phyloP scores from a whole-genome alignment of 2,888 invertebrate genomes.

The Tromatobia lineatoria region DNA sequence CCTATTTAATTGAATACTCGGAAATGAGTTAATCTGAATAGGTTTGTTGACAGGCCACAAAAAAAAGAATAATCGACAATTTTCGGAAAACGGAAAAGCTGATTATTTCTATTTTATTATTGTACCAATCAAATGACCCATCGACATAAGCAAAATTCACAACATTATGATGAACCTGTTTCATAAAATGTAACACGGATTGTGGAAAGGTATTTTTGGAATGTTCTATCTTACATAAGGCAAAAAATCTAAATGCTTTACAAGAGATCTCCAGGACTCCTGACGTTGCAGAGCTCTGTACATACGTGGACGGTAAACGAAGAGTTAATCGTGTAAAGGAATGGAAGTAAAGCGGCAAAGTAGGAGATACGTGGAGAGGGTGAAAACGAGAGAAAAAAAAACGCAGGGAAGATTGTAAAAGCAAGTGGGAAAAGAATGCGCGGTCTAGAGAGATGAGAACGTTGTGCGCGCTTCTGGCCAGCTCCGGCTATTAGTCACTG shows the following conservation, averaged over 20 bases:
- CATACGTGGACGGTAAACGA: neutral
- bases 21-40: no score
- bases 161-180: neutral
- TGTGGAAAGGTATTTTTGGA: neutral
- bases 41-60: no score
- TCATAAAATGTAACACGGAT: neutral
- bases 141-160: no score
- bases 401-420: conserved; percentile 24
- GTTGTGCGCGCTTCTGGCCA: conserved; percentile 73
- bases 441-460: conserved; percentile 71
- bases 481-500: conserved; percentile 79
- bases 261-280: neutral
- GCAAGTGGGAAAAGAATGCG: conserved; percentile 53
- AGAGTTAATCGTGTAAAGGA: conserved; percentile 52
- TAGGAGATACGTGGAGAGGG: conserved; percentile 45
- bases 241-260: neutral
- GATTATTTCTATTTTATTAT: no score
- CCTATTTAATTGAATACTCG: neutral
- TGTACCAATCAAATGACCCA: no score
- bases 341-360: conserved; percentile 43
- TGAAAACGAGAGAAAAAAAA: neutral
- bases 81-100: no score
- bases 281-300: conserved; percentile 3
- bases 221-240: neutral
- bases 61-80: no score